phyloP scores from a whole-genome alignment of 2,113 vertebrate genomes.

The Ranitomeya variabilis region DNA sequence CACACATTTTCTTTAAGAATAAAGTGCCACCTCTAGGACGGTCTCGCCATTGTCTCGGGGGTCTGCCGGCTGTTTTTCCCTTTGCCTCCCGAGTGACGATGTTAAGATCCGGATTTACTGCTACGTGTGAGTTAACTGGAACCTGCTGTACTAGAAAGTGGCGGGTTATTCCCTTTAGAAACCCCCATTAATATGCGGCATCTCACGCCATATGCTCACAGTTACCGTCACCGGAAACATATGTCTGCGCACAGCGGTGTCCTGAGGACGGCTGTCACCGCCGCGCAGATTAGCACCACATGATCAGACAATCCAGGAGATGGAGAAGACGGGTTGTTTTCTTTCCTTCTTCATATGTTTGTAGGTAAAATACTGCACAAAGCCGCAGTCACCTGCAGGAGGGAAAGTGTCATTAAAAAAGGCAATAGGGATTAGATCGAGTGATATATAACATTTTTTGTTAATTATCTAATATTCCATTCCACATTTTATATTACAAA shows the following conservation, averaged over 20 bases:
- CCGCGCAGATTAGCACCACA: conserved; percentile 4
- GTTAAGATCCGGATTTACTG: conserved; percentile 14
- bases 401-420: no score
- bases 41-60: not conserved
- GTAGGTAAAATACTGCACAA: no score
- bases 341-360: not conserved
- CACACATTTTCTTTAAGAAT: no score
- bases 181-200: not conserved
- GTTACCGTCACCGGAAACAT: conserved; percentile 32
- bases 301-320: conserved; percentile 17
- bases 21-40: not conserved
- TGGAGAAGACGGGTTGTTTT: not conserved
- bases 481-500: no score
- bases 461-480: no score
- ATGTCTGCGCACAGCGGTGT: not conserved
- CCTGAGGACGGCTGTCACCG: conserved; percentile 31
- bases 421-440: no score
- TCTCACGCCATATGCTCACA: conserved; percentile 14
- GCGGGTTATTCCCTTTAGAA: not conserved
- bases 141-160: not conserved
- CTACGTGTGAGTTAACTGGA: not conserved
- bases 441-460: no score
- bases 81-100: not conserved
- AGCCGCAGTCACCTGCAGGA: no score
- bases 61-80: not conserved